Evolutionary conservation across 2,888 invertebrate genomes (phyloP), one percentile per base, ranked within the genome.

Genomic region (Ariolimax columbianus): DNA sequence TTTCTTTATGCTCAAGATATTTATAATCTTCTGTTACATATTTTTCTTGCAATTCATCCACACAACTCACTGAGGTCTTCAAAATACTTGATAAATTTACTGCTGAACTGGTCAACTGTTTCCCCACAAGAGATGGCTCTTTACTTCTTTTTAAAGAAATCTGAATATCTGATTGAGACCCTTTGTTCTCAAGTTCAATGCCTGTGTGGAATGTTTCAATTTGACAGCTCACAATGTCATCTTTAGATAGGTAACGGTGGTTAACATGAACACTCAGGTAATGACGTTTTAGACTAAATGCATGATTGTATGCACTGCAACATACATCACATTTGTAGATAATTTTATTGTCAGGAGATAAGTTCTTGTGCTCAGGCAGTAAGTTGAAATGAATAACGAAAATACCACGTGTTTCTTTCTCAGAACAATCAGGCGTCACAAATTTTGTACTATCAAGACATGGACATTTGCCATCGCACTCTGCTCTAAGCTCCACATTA

Each of bases 241-340:
- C 90, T 38, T 91, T 91, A 40, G 93, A 93, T 59, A 95, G 89
- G 88, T 94, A 95, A 66, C 92, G 92, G 86, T 93, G 93, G 89
- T 95, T 95, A 63, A 95, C 93, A 89, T 95, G 95, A 86, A 93
- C 94, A 40, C 95, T 92, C 55, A 95, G 89, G 88, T 94, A 95
- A 89, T 95, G 95, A 59, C 95, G 91, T 86, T 95, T 95, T 19
- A 95, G 91, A 88, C 95, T 95, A 88, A 95, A 95, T 40, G 94
- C 93, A 86, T 95, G 94, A 72, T 94, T 92, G 89, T 95, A 95
- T 3, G 93, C 91, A 1, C 94, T 94, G 2, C 92, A 89, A 90
- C 95, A 95, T n/a, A 95, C 93, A 89, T 95, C 95, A 92, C 95
- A 95, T 78, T 89, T 95, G 93, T 90, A 95, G 94, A 80, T 95